Evolutionary conservation across 2,888 invertebrate species (phyloP), one percentile per base, ranked within the genome.

Genomic region (Yponomeuta plumbellus): DNA sequence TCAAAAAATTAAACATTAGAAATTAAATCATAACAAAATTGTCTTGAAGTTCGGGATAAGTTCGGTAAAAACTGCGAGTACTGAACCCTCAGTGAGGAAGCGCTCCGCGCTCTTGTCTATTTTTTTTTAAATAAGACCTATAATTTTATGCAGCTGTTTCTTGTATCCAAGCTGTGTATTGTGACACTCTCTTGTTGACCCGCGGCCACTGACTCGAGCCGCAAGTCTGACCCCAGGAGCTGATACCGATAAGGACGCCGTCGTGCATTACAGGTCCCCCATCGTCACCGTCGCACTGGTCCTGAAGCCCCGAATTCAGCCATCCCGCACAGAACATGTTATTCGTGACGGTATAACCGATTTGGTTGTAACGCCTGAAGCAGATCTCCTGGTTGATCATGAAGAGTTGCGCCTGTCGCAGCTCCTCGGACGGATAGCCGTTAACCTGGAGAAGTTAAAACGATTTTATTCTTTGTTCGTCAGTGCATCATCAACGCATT

Each of bases 211-310:
- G 63, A 11, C 77, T 61, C 5, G 64, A 69, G 13, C 71, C 84
- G 26, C 84, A 84, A 0, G 70, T 68, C 0, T 52, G 10, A 0
- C 81, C 81, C 72, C 75, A 84, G 0, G 84, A 84, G 70, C 76
- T 77, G 22, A 84, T 71, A 21, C 84, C 84, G 0, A 84, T 81
- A 20, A 81, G 69, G 8, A 80, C 70, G 57, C 70, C 68, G 61
- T 79, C 77, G 71, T 83, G 83, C 69, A 78, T 73, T 23, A 84
- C 77, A 17, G 84, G 83, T 56, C 83, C 80, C 1, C 84, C 84
- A 21, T 78, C 78, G 72, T 85, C 86, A 2, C 80, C 82, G 71
- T 77, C 74, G 74, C 87, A 87, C 73, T 83, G 85, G 72, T 83
- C 86, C 21, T 84, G 78, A 17, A 83, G 80, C 11, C 85, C 86